A percentile compares a stretch with the other conserved stretches of the same genome.
These are phyloP conservation scores for Antigone vipio DNA, from an alignment of 2,113 vertebrate species.

Conservation along the genomic window DNA sequence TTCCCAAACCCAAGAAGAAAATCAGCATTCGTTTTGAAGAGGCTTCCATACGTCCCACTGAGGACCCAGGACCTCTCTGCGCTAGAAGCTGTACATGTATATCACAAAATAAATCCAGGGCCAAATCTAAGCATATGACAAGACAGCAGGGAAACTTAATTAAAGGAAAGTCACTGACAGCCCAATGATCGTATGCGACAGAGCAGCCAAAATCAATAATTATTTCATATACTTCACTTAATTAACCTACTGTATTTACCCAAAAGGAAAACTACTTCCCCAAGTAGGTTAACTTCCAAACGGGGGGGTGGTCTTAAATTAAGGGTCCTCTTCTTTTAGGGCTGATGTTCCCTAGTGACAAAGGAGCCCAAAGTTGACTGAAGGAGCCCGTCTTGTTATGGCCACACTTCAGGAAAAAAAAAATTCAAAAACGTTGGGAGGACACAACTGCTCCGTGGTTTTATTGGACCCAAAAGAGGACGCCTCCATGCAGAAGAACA, in stretches of 20 bases:
- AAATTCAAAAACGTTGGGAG: not conserved
- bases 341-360: not conserved
- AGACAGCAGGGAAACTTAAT: constrained; percentile 21
- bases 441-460: not conserved
- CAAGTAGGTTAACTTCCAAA: not conserved
- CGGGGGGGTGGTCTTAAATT: not conserved
- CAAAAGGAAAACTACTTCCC: not conserved
- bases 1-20: not conserved
- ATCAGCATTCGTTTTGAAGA: not conserved
- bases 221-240: not conserved
- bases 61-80: not conserved
- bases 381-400: not conserved
- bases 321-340: not conserved
- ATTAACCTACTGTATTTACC: not conserved
- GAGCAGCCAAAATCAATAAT: constrained; percentile 14
- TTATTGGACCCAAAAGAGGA: not conserved
- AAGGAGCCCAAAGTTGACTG: not conserved
- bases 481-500: not conserved
- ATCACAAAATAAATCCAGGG: not conserved
- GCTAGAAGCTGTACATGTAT: not conserved
- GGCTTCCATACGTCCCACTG: not conserved
- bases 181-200: not conserved
- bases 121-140: not conserved
- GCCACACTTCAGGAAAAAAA: not conserved
- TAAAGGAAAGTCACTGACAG: not conserved